Percentiles rank a stretch among this genome's conserved stretches.
Conservation (phyloP, 2,888 invertebrate genomes). For the Euspilapteryx auroguttella region DNA sequence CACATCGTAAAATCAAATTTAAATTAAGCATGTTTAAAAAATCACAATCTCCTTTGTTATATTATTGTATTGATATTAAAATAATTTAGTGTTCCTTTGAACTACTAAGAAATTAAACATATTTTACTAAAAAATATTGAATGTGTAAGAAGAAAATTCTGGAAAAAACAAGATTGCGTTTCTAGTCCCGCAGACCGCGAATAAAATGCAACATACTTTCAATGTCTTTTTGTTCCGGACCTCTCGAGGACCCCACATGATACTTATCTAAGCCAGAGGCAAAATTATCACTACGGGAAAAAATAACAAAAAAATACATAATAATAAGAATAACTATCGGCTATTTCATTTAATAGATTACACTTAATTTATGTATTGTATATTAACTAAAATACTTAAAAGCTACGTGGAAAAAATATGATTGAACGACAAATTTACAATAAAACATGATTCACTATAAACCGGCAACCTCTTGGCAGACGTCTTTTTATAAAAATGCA, state of each 20-base stretch:
- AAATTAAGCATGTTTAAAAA: constrained; percentile 2
- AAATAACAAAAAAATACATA: constrained; percentile 56
- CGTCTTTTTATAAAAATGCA: too few species aligned
- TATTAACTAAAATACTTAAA: constrained; percentile 55
- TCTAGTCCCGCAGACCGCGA: too few species aligned
- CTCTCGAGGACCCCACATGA: constrained; percentile 39
- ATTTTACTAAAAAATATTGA: too few species aligned
- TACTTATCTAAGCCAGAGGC: constrained; percentile 40
- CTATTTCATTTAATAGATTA: constrained; percentile 55
- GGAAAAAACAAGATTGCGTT: too few species aligned
- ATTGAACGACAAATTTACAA: constrained; percentile 54
- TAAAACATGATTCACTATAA: constrained; percentile 39
- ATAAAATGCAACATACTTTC: constrained; percentile 53
- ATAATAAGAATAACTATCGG: constrained; percentile 51
- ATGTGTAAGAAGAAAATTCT: too few species aligned
- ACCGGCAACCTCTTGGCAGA: constrained; percentile 21
- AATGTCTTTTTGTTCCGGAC: constrained; percentile 55
- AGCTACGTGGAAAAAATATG: constrained; percentile 55
- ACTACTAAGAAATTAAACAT: too few species aligned
- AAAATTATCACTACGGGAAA: constrained; percentile 44
- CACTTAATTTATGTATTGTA: constrained; percentile 28
- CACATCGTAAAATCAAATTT: constrained; percentile 16
- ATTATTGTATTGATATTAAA: too few species aligned
- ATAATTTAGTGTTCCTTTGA: too few species aligned
- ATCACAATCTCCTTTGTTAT: too few species aligned